phyloP scores from a whole-genome alignment of 2,888 invertebrate species.

The Xylota segnis region DNA sequence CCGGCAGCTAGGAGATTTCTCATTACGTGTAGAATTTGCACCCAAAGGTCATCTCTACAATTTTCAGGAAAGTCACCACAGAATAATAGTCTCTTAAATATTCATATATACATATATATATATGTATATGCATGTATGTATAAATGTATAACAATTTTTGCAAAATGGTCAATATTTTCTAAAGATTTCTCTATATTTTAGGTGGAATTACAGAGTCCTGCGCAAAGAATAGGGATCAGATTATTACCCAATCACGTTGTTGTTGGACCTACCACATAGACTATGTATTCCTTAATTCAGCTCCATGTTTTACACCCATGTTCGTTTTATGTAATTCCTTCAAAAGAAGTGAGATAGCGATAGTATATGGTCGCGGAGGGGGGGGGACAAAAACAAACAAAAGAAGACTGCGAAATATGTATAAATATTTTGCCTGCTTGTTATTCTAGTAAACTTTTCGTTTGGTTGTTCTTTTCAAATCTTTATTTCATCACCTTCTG shows the following conservation, averaged over 20 bases:
- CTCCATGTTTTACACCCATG: not conserved
- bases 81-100: not conserved
- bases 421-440: not conserved
- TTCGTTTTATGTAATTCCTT: conserved; percentile 45
- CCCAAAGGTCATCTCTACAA: not conserved
- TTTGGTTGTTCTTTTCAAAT: not conserved
- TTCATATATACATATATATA: not conserved
- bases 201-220: not conserved
- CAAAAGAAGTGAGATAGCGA: conserved; percentile 51
- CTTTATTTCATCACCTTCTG: conserved; percentile 1
- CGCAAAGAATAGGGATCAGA: conserved; percentile 19
- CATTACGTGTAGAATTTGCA: not conserved
- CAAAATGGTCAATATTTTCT: not conserved
- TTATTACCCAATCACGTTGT: not conserved
- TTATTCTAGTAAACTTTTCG: not conserved
- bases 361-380: no score
- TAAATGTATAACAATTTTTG: no score
- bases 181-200: conserved; percentile 12
- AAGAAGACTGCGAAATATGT: not conserved
- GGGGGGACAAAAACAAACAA: not conserved
- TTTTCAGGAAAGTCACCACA: not conserved
- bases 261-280: conserved; percentile 1
- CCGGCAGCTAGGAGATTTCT: not conserved
- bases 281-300: conserved; percentile 9
- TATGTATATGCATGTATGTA: not conserved